A percentile compares a stretch with the other conserved stretches of the same genome.
Conservation (phyloP, 2,888 invertebrate genomes). For the Seira ritae region DNA sequence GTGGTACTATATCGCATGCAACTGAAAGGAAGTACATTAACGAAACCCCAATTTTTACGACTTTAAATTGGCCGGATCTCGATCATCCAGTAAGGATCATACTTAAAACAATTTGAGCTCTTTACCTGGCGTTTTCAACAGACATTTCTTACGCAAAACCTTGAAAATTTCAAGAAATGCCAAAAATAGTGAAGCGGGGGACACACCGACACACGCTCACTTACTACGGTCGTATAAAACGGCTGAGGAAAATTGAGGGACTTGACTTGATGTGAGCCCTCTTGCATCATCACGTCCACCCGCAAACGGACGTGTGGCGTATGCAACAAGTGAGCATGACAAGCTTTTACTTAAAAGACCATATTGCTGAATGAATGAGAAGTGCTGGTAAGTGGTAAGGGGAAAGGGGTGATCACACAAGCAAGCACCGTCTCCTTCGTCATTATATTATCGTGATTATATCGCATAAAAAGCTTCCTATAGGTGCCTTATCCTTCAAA, state of each 20-base stretch:
- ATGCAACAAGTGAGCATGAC: constrained; percentile 20
- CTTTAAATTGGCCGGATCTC: constrained; percentile 59
- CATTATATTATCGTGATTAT: background rate
- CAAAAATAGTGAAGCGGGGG: background rate
- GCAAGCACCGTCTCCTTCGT: constrained; percentile 32
- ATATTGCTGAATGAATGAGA: background rate
- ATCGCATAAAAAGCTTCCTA: background rate
- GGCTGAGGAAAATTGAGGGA: background rate
- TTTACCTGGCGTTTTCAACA: background rate
- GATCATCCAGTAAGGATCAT: constrained; percentile 25
- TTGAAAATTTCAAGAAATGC: too few relatives aligned
- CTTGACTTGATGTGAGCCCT: background rate
- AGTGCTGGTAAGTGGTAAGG: constrained; percentile 15
- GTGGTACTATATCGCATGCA: background rate
- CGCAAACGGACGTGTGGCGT: constrained; percentile 52
- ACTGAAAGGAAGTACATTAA: background rate
- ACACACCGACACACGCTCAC: background rate
- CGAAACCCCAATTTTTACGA: constrained; percentile 48
- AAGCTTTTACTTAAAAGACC: constrained; percentile 50
- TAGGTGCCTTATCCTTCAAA: too few relatives aligned
- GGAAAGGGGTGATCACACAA: constrained; percentile 45
- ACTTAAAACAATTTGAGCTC: background rate
- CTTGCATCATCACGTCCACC: constrained; percentile 37
- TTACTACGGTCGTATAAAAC: background rate
- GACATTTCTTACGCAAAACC: background rate